Percentiles rank a stretch among this genome's conserved stretches.
Evolutionary conservation across 2,888 invertebrate genomes (phyloP).

Genomic region (Dinocampus coccinellae): DNA sequence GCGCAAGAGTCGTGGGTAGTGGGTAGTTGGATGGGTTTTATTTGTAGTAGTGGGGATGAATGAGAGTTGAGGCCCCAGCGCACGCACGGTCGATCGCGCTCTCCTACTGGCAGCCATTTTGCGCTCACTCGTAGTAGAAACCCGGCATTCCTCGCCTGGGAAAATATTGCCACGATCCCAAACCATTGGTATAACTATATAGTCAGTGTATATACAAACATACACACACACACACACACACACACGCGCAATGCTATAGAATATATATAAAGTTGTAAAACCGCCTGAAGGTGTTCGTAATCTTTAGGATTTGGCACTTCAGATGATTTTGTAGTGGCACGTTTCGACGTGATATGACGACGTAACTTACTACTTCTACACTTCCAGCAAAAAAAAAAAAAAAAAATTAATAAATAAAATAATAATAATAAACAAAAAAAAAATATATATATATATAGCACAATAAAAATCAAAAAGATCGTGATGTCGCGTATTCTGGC

Average conservation of each 20-base stretch:
- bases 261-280: not conserved
- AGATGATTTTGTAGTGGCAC: not conserved
- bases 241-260: not conserved
- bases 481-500: not conserved
- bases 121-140: slow-evolving; percentile 50
- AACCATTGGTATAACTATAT: slow-evolving; percentile 27
- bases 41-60: slow-evolving; percentile 32
- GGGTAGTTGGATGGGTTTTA: slow-evolving; percentile 40
- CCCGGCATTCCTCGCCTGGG: slow-evolving; percentile 56
- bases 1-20: slow-evolving; percentile 19
- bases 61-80: slow-evolving; percentile 28
- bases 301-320: slow-evolving; percentile 20
- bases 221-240: not conserved
- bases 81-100: slow-evolving; percentile 62
- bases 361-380: not conserved
- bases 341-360: not conserved
- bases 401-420: no score
- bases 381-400: no score
- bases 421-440: no score
- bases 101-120: slow-evolving; percentile 63
- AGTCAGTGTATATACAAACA: not conserved
- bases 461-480: not conserved
- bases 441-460: no score
- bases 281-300: slow-evolving; percentile 28
- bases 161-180: slow-evolving; percentile 59